These are phyloP conservation scores for Lamellibrachia columna DNA, from an alignment of 2,888 invertebrate species.

Conservation along the genomic window DNA sequence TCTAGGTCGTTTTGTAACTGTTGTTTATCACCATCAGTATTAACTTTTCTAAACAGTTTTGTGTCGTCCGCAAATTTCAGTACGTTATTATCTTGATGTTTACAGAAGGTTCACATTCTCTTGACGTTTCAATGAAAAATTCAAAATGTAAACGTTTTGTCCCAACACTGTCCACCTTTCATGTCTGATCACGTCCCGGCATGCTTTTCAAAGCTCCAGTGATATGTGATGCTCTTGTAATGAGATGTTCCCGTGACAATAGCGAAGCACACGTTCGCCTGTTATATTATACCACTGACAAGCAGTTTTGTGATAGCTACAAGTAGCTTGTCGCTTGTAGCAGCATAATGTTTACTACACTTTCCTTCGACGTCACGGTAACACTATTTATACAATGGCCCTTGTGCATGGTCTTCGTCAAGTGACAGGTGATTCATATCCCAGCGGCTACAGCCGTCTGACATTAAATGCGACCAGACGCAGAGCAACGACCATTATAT, in stretches of 20 bases:
- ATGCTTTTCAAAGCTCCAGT: not conserved
- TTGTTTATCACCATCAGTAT: too few relatives aligned
- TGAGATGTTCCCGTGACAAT: not conserved
- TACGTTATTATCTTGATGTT: too few relatives aligned
- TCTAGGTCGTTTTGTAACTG: too few relatives aligned
- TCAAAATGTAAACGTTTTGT: not conserved
- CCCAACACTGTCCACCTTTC: not conserved
- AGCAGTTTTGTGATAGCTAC: not conserved
- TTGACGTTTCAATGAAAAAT: not conserved
- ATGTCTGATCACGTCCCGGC: not conserved
- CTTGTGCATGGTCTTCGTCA: not conserved
- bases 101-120: not conserved
- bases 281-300: not conserved
- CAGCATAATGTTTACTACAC: not conserved
- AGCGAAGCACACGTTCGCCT: not conserved
- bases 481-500: not conserved
- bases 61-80: too few relatives aligned
- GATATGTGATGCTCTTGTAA: not conserved
- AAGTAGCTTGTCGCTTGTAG: not conserved
- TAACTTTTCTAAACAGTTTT: too few relatives aligned
- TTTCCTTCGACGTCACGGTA: not conserved
- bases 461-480: not conserved
- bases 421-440: not conserved
- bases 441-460: not conserved
- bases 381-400: slow-evolving; percentile 11